Base-by-base conservation (phyloP, 2,888 invertebrate species). In the Thalpophila matura region DNA sequence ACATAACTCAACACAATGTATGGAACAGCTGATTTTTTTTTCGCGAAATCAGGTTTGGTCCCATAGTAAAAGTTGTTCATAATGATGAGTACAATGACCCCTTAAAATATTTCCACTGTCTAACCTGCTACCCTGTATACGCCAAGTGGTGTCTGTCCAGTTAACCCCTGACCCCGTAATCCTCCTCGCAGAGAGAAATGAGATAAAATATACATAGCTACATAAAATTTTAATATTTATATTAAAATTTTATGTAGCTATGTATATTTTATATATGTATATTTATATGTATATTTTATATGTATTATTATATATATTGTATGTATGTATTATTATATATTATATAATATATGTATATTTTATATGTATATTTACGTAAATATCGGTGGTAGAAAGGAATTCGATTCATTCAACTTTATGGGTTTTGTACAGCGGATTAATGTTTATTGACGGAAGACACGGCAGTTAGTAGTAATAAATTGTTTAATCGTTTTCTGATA, bases 141-240 rank as follows among this genome's bases (percentile, higher is more conserved):
- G 26, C 49, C 49, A 47, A 66, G 68, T 43, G 38, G 42, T 55
- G 47, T 68, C 43, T 33, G 47, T 38, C 43, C 68, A 60, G 68
- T 73, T 73, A 60, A 73, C 70, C 68, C 51, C 38, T 74, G 58
- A 60, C 59, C 59, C 33, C 38, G 14, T 45, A 37, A 45, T 10
- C 46, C 16, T 42, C 31, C 54, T 27, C 9, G 35, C 24, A 31
- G 49, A 37, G 37, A 37, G n/a, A 58, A 54, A 50, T 35, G 10
- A 51, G 33, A 50, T 55, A 50, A 71, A 56, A 59, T 66, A 55
- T 18, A 54, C 16, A 63, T 22, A 27, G 7, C 6, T 4, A 26
- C 33, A 67, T 70, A 49, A 42, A 55, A 67, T 67, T 72, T 38
- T 0, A 42, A 66, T 47, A 47, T 33, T n/a, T n/a, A 33, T 47